Evolutionary conservation across 2,113 vertebrate species (phyloP), one percentile per base, ranked within the genome.

Genomic region (Limanda limanda): DNA sequence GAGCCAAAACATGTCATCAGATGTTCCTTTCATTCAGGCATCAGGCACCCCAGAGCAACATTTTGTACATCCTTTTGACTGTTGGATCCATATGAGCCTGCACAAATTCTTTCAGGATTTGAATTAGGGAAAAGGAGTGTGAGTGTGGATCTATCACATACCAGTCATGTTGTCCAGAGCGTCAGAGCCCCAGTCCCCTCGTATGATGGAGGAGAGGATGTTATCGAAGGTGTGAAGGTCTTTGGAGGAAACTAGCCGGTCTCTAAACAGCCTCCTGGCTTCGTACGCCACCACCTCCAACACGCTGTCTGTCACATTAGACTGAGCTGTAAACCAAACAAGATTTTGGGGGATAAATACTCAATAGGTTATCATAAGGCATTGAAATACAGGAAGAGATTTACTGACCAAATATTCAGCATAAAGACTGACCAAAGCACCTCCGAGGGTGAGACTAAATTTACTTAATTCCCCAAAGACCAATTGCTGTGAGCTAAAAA

Each of bases 281-380:
- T 99, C 98, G 1, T 98, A 96, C 0, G 94, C 96, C 55, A 98
- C 93, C 75, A 97, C 95, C 94, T 98, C 97, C 90, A 99, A 71
- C 8, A 99, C 94, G 1, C 94, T 94, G 85, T 98, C 97, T 95
- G 94, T 82, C 47, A 95, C 89, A 62, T 91, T 91, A 13, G 90
- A 94, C 76, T 95, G 93, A 71, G 95, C 97, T 97, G 74, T 57
- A 89, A 91, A 48, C 5, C 12, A 71, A 12, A 65, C 7, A 15
- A 84, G 54, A 82, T 0, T 58, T 42, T 42, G 10, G 10, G 10
- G 37, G 37, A 84, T 74, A 65, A 17, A 18, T 69, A 42, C 23
- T 7, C 25, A 62, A 37, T 13, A 47, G 8, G 17, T 70, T 45
- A 59, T 5, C 5, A 5, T 7, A 45, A 31, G 27, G 24, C 24